phyloP scores from a whole-genome alignment of 2,888 invertebrate genomes.

The Drosophila rubida region DNA sequence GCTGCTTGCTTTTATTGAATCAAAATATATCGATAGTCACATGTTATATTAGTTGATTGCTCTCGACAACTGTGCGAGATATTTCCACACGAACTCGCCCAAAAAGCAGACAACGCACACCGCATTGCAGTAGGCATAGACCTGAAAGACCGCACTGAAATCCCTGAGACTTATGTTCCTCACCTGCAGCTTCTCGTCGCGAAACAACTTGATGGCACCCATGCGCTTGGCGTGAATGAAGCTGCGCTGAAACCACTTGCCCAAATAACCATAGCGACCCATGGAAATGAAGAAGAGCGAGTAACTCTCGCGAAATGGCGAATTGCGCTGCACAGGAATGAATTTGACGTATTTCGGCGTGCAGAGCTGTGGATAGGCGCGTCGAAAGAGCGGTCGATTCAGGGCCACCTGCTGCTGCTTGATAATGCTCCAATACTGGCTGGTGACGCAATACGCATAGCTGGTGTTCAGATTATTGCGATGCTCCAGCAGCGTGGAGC shows the following conservation, averaged over 20 bases:
- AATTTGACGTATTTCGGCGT: conserved; percentile 23
- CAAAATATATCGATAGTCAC: too few relatives aligned
- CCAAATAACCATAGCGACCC: conserved; percentile 16
- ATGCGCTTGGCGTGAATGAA: background rate
- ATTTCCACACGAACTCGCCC: conserved; percentile 39
- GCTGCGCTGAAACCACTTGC: background rate
- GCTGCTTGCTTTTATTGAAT: too few relatives aligned
- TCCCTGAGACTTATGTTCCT: conserved; percentile 10
- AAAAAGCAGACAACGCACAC: conserved; percentile 19
- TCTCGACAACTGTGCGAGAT: background rate
- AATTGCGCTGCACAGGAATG: conserved; percentile 51
- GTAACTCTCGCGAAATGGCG: conserved; percentile 43
- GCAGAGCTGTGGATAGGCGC: conserved; percentile 30
- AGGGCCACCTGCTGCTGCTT: conserved; percentile 33
- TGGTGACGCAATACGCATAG: conserved; percentile 51
- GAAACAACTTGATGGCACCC: background rate
- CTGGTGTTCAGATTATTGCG: conserved; percentile 45
- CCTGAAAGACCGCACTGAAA: background rate
- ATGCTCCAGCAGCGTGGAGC: conserved; percentile 37
- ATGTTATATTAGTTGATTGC: too few relatives aligned
- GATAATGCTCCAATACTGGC: conserved; percentile 9
- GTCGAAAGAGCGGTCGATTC: conserved; percentile 22
- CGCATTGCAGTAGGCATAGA: background rate
- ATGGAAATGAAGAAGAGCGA: background rate
- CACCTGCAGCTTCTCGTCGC: background rate